A percentile compares a stretch with the other conserved stretches of the same genome.
Evolutionary conservation across 2,888 invertebrate species (phyloP).

Genomic region (Tipula helvola): DNA sequence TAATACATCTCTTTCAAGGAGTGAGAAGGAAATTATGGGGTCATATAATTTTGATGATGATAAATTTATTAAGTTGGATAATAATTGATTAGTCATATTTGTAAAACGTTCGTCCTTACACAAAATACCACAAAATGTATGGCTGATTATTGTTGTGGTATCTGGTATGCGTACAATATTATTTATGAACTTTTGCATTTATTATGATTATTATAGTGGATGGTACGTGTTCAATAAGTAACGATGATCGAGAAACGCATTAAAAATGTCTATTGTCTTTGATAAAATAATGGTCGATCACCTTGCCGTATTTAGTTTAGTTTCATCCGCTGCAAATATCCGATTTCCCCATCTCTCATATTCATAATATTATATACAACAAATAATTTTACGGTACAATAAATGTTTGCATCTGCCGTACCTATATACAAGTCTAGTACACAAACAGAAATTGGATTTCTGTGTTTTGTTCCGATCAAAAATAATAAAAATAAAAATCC

Average conservation of each 20-base stretch:
- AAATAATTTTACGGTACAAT: not conserved
- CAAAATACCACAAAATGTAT: not conserved
- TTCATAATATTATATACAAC: not conserved
- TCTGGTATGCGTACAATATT: not conserved
- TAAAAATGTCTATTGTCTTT: not conserved
- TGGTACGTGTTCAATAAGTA: not conserved
- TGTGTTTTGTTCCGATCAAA: not conserved
- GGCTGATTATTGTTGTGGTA: no score
- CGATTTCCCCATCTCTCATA: not conserved
- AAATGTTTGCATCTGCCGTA: not conserved
- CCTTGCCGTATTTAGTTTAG: not conserved
- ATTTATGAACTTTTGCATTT: not conserved
- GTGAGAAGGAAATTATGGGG: not conserved
- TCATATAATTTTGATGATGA: not conserved
- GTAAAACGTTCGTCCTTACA: not conserved
- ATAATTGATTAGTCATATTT: conserved; percentile 4
- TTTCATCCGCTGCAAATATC: not conserved
- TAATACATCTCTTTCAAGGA: not conserved
- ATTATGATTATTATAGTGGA: not conserved
- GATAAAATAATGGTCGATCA: not conserved
- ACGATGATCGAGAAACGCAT: not conserved
- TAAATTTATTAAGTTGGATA: not conserved
- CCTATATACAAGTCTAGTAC: not conserved
- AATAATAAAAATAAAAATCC: not conserved
- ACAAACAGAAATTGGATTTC: not conserved